Conservation (phyloP, 1,140 invertebrate species). For the Achroia grisella region DNA sequence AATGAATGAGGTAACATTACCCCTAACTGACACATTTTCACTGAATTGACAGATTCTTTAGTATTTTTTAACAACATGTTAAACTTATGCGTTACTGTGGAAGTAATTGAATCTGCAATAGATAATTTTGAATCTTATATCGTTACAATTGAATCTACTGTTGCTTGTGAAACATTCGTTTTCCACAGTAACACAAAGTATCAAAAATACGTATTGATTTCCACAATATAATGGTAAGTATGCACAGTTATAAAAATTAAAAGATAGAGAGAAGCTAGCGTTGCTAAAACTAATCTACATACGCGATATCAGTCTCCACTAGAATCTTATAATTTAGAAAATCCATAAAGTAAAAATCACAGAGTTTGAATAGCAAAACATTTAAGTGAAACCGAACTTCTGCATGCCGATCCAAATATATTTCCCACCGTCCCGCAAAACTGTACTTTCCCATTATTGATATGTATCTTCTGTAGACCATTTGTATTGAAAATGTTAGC, state of each 20-base stretch:
- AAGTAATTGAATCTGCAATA: background rate
- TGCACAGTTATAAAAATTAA: slow-evolving; percentile 64
- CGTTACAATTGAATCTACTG: no score
- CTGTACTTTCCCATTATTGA: slow-evolving; percentile 54
- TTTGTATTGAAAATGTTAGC: slow-evolving; percentile 39
- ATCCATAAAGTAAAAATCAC: slow-evolving; percentile 68
- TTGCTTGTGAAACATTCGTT: slow-evolving; percentile 22
- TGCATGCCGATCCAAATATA: slow-evolving; percentile 40
- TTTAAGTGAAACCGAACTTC: slow-evolving; percentile 57
- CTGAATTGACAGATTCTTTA: slow-evolving; percentile 55
- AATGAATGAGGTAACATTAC: slow-evolving; percentile 50
- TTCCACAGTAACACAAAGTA: slow-evolving; percentile 56
- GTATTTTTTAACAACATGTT: slow-evolving; percentile 12
- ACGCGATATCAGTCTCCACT: slow-evolving; percentile 71
- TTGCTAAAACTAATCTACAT: slow-evolving; percentile 69
- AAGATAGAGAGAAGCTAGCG: slow-evolving; percentile 69
- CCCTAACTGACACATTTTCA: slow-evolving; percentile 64
- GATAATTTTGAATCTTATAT: no score
- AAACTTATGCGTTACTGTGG: slow-evolving; percentile 15
- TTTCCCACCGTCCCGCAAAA: slow-evolving; percentile 51
- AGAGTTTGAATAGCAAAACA: slow-evolving; percentile 68
- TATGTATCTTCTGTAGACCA: slow-evolving; percentile 68
- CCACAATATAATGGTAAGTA: slow-evolving; percentile 43
- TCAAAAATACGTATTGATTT: slow-evolving; percentile 63
- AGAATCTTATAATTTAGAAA: slow-evolving; percentile 72